Evolutionary conservation across 2,113 vertebrate genomes (phyloP).

Genomic region (human): GRCh38 chr2:123565001-123565500

Average conservation of each 20-base stretch:
- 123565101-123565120: background rate
- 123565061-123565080: fast-evolving
- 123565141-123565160: background rate
- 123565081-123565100: background rate
- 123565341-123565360: background rate
- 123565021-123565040: background rate
- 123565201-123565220: background rate
- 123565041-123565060: background rate
- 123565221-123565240: background rate
- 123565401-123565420: background rate
- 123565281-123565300: background rate
- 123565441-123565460: no score
- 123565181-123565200: background rate
- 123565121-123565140: background rate
- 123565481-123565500: background rate
- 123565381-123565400: background rate
- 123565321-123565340: no score
- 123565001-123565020: fast-evolving
- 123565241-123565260: fast-evolving
- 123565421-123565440: no score
- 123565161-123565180: background rate
- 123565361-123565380: background rate
- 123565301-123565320: background rate
- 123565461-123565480: no score
- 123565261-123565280: background rate